phyloP scores from a whole-genome alignment of 2,113 vertebrate genomes.

The Desmodus rotundus region DNA sequence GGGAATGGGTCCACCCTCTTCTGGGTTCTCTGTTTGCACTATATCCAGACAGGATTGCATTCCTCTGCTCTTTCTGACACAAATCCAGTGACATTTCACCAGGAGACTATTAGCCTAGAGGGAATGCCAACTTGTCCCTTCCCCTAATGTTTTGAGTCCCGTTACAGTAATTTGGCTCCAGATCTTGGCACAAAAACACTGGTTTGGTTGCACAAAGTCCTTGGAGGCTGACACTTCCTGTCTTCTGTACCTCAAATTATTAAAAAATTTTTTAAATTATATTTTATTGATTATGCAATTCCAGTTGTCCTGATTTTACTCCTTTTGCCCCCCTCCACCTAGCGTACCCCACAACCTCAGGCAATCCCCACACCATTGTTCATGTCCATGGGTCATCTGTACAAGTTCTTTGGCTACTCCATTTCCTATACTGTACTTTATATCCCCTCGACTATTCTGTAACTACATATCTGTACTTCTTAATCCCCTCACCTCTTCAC shows the following conservation, averaged over 20 bases:
- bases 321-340: no score
- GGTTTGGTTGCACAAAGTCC: conserved; percentile 1
- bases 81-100: conserved; percentile 26
- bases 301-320: no score
- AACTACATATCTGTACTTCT: no score
- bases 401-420: no score
- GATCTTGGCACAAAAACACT: not conserved
- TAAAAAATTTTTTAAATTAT: no score
- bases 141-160: not conserved
- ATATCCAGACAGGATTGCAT: conserved; percentile 45
- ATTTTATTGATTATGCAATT: no score
- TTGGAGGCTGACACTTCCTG: not conserved
- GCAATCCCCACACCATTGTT: no score
- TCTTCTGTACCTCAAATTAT: not conserved
- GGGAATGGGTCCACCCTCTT: not conserved
- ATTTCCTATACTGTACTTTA: no score
- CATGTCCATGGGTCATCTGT: no score
- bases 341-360: no score
- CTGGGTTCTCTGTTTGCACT: not conserved
- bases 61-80: conserved; percentile 20
- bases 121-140: conserved; percentile 40
- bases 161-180: not conserved
- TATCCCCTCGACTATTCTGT: no score
- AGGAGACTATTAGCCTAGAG: not conserved
- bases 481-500: no score